A percentile compares a stretch with the other conserved stretches of the same genome.
These are phyloP conservation scores for Abrostola triplasia DNA, from an alignment of 2,888 invertebrate species.

Conservation along the genomic window DNA sequence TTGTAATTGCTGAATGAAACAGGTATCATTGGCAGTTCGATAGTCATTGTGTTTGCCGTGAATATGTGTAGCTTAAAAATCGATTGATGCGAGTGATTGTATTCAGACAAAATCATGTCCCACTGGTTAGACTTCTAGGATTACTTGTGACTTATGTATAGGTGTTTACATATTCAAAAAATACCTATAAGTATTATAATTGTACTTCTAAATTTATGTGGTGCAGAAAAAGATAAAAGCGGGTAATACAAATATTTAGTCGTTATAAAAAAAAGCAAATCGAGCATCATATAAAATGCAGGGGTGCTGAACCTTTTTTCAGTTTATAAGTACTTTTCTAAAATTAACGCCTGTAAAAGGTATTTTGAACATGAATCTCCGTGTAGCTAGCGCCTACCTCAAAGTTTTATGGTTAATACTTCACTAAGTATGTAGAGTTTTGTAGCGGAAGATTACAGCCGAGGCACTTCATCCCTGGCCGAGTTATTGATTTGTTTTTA, in stretches of 20 bases:
- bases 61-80: no score
- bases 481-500: conserved; percentile 27
- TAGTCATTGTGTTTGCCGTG: no score
- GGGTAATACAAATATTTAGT: neutral
- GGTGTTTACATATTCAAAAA: no score
- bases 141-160: no score
- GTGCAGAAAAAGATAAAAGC: neutral
- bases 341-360: neutral
- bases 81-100: no score
- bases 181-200: no score
- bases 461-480: conserved; percentile 19
- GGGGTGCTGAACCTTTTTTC: neutral
- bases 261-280: neutral
- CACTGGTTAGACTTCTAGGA: no score
- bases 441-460: conserved; percentile 30
- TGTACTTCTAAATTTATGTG: neutral
- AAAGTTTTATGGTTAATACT: conserved; percentile 29
- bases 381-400: conserved; percentile 7
- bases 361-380: conserved; percentile 13
- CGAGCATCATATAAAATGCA: neutral
- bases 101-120: no score
- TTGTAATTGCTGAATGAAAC: no score
- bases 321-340: neutral
- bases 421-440: conserved; percentile 25
- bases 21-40: no score